Evolutionary conservation across 2,888 invertebrate species (phyloP).

Genomic region (Salticus scenicus): DNA sequence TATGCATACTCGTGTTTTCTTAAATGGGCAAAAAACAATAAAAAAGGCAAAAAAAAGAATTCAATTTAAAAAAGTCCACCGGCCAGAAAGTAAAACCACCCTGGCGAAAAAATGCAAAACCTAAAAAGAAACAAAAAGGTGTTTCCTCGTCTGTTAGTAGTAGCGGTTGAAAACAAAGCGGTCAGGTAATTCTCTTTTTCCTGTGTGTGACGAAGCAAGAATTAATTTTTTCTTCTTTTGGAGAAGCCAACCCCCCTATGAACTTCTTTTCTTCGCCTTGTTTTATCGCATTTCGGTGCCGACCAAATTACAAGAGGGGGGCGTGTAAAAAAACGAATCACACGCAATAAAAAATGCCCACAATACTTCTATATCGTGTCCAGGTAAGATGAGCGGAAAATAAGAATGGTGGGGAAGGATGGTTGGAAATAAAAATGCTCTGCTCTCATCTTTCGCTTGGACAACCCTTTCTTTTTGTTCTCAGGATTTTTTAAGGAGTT

Average conservation of each 20-base stretch:
- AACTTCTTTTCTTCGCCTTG: conserved; percentile 33
- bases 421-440: background rate
- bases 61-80: background rate
- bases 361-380: conserved; percentile 43
- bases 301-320: conserved; percentile 58
- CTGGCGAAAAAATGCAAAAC: background rate
- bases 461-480: background rate
- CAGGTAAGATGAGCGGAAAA: conserved; percentile 5
- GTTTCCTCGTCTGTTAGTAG: conserved; percentile 4
- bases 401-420: background rate
- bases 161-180: conserved; percentile 41
- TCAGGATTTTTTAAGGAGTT: background rate
- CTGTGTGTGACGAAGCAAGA: conserved; percentile 48
- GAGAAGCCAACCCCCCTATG: background rate
- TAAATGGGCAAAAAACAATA: background rate
- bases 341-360: conserved; percentile 8
- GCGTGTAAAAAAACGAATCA: conserved; percentile 7
- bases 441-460: background rate
- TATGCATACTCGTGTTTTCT: background rate
- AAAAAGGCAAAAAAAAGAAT: too few species aligned
- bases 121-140: background rate
- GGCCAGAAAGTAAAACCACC: conserved; percentile 1
- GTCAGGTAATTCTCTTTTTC: conserved; percentile 63
- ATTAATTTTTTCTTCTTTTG: background rate
- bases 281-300: conserved; percentile 64